These are phyloP conservation scores for Alligator sinensis DNA, from an alignment of 2,113 vertebrate species.

Conservation along the genomic window DNA sequence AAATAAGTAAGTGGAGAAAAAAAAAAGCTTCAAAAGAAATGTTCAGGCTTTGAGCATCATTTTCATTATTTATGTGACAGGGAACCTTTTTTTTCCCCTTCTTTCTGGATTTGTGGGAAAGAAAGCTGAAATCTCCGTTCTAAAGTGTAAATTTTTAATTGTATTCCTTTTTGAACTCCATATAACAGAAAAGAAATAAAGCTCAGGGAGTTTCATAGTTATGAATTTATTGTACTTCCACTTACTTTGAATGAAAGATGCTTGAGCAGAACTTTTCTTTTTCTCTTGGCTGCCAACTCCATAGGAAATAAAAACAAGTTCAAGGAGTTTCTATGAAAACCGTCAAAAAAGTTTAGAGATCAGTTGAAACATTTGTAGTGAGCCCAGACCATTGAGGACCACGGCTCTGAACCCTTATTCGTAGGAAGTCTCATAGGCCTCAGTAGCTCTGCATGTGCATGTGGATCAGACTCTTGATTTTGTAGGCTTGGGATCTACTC, in stretches of 20 bases:
- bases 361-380: not conserved
- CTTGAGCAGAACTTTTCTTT: not conserved
- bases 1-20: not conserved
- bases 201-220: conserved; percentile 12
- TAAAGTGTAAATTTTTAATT: conserved; percentile 67
- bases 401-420: not conserved
- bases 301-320: fast-evolving
- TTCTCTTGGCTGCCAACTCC: not conserved
- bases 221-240: not conserved
- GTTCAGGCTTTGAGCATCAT: conserved; percentile 58
- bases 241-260: not conserved
- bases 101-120: conserved; percentile 23
- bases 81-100: not conserved
- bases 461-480: not conserved
- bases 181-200: conserved; percentile 19
- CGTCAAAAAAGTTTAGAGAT: not conserved
- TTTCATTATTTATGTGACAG: conserved; percentile 70
- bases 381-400: not conserved
- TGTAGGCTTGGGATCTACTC: not conserved
- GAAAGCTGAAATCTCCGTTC: conserved; percentile 56
- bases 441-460: not conserved
- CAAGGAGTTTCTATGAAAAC: not conserved
- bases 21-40: conserved; percentile 72
- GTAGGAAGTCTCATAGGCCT: fast-evolving
- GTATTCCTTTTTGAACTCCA: conserved; percentile 54